Base-by-base conservation (phyloP, 2,113 vertebrate species). In the Cnemophilus loriae region DNA sequence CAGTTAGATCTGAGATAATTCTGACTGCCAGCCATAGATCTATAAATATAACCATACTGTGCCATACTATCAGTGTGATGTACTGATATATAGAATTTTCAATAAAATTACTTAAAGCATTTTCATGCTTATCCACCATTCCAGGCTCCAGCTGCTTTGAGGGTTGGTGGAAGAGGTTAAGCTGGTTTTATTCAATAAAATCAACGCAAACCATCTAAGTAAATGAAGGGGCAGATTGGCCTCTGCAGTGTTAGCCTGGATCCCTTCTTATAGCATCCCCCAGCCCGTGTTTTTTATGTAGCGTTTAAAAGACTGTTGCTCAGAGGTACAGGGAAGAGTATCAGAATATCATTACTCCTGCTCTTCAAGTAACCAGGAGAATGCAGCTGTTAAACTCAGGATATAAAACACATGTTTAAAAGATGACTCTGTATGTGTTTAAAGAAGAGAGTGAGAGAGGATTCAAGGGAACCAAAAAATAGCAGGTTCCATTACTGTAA, bases 401-500 rank as follows among this genome's bases (percentile, higher is more conserved):
- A 94, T 96, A 91, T 89, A 95, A 96, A 95, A 92, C 57, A 90
- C 95, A 96, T 95, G 93, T 97, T 97, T 97, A 96, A 96, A 97
- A 97, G 96, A 96, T 97, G 96, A 96, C 95, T 98, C 96, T 92
- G 82, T 88, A 39, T 94, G 76, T 96, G 81, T 97, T 97, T 94
- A 96, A 97, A 96, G 91, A 96, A 95, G 90, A 95, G 77, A 95
- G 93, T 65, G 88, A 96, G 93, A 95, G 96, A 97, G 91, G 96
- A 97, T 98, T 98, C 97, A 95, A 96, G 93, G 96, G 96, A 97
- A 97, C 96, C 96, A 87, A 86, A 97, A 97, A 98, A 97, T 97
- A 98, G 97, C 96, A 98, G 90, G 96, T 98, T 97, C 98, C 97
- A 98, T 98, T 97, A 96, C 93, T 88, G 97, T 97, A 97, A 98